Evolutionary conservation across 2,797 vertebrate species (phyloP), one percentile per base, ranked within the genome.

Genomic region (Syndactyla subalaris): DNA sequence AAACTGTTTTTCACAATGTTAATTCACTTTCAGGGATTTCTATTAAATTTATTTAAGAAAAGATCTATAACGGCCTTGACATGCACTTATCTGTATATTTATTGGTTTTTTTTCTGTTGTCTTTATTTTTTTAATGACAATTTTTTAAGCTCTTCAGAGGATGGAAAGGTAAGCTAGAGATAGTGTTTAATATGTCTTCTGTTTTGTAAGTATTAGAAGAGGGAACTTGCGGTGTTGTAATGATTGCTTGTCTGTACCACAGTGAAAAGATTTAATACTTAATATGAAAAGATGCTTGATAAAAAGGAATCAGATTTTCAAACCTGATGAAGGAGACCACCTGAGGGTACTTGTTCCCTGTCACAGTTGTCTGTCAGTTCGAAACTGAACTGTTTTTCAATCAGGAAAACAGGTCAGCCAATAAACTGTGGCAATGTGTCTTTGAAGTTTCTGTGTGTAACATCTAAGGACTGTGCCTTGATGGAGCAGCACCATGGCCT

Each of bases 1-100:
- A 96, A 92, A 89, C 36, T 85, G 82, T 65, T 91, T 97, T 95
- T 77, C 74, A 71, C 58, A 76, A 85, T 95, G 91, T 94, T 95
- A 92, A 93, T 96, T 96, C 89, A 23, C 43, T 88, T 96, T 85
- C 62, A 78, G 30, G 16, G 30, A 12, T 78, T 87, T 93, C 84
- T 96, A 86, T 62, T 70, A 85, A 87, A 68, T 2, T 6, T 45
- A 24, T 89, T 95, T 83, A 92, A 94, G 63, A 65, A 82, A 93
- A 83, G 36, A 89, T 70, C 41, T 85, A 32, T 34, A 70, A 75
- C 27, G 55, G 63, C 34, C 76, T 85, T 93, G 34, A n/a, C 49
- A 84, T 91, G 92, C 83, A 88, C 55, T 77, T 97, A 78, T 89
- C 79, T 96, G 43, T 55, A 71, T 68, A 79, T 68, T 85, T 80